Evolutionary conservation across 2,113 vertebrate genomes (phyloP), one percentile per base, ranked within the genome.

Genomic region (Triplophysa siluroides): DNA sequence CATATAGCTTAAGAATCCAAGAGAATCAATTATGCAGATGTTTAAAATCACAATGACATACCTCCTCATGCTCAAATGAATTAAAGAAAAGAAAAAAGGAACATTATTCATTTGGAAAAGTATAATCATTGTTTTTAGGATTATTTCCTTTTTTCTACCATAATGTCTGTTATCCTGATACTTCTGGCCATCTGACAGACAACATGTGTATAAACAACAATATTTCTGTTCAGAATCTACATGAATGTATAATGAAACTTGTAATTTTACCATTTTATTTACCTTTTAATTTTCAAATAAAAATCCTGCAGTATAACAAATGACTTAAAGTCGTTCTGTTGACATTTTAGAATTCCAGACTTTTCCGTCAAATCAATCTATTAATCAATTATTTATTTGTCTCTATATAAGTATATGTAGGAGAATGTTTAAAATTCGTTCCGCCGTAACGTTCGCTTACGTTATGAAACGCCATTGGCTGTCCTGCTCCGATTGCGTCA

Each of bases 41-140:
- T 74, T 74, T 74, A 76, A 76, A 50, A 64, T 61, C 52, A 43
- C n/a, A 45, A 65, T 64, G 61, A 19, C 24, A 24, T 12, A 45
- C 10, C 1, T 3, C 43, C 14, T 1, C 2, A 4, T 38, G 7
- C 33, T 38, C 8, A 38, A 6, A 38, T 7, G 33, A 38, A 38
- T 38, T 38, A 38, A 38, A 38, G 33, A 54, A 23, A 73, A 11
- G 52, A 3, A 64, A 23, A 79, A 26, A 47, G 41, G n/a, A 70
- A 54, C 1, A 52, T 33, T 11, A 26, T 52, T 54, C 19, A 21
- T 61, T 62, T 74, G 45, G 38, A 58, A 24, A 58, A 21, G 8
- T 58, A 58, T 58, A 19, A 6, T 58, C n/a, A 21, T 21, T 0
- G n/a, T 58, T 58, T n/a, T 21, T 8, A 58, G 54, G 19, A 21